Base-by-base conservation (phyloP, 2,888 invertebrate species). In the Lamproptera curius region DNA sequence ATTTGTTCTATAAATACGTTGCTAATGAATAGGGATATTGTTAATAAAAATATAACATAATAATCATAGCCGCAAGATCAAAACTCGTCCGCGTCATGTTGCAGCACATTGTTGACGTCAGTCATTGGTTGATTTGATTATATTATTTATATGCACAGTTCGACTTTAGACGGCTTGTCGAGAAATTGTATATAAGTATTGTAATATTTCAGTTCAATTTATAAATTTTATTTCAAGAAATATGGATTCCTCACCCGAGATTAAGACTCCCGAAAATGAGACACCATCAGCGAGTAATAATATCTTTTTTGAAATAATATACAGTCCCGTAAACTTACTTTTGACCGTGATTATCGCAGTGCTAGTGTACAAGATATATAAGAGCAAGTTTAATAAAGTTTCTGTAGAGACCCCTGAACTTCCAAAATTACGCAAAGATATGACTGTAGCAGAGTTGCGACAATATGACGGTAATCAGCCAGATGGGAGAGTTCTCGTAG, bases 401-500 rank as follows among this genome's bases (percentile, higher is more conserved):
- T 61, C 68, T 16, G 65, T 62, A 10, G 78, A 80, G 52, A 49
- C 66, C 44, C 64, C 71, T 36, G 73, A 78, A 42, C 67, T 97
- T 58, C 95, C 97, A 9, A 95, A 94, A 81, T 70, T 98, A 68
- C 93, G 96, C 61, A 92, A 92, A 65, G 98, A 99, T 76, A 96
- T 98, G 88, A 96, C 95, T 2, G 88, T 96, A 34, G 91, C 94
- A 61, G 97, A 99, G 77, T 85, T 99, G 56, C 92, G 92, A 58
- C 91, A 93, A 59, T 98, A 92, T 74, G 95, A 98, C 74, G 98
- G 98, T 3, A 94, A 86, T 46, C 94, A 93, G 67, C 88, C 92
- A 20, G 97, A 97, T 68, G 97, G 96, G 16, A 89, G 98, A 58
- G 93, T 98, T 52, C 88, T 98, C 56, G 92, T 99, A 35, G 98